Evolutionary conservation across 2,888 invertebrate species (phyloP).

Genomic region (Neria commutata): DNA sequence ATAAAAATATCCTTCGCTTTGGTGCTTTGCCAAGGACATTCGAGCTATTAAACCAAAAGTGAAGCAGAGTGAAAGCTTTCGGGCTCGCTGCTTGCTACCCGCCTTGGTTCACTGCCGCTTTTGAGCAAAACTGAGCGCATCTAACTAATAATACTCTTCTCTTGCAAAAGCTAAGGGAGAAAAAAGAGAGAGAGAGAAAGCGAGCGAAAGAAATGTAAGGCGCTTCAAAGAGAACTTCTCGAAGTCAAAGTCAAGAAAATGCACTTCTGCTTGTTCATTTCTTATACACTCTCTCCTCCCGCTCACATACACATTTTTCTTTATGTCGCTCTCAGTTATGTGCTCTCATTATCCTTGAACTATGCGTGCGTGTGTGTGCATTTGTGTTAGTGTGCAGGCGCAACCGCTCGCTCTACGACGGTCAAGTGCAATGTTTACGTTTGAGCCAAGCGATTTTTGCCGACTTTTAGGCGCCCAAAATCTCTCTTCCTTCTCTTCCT

Average conservation of each 20-base stretch:
- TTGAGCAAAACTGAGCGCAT: conserved; percentile 26
- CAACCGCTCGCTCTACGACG: not conserved
- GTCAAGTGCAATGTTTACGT: conserved; percentile 15
- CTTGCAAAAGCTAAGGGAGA: not conserved
- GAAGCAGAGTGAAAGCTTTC: conserved; percentile 46
- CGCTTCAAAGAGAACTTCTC: not conserved
- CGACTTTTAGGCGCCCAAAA: conserved; percentile 18
- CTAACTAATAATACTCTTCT: conserved; percentile 13
- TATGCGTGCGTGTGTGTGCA: conserved; percentile 24
- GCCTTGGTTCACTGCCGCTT: conserved; percentile 9
- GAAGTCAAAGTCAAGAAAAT: not conserved
- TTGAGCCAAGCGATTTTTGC: not conserved
- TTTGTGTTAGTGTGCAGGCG: too few relatives aligned
- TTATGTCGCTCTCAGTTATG: conserved; percentile 2
- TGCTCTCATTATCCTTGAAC: conserved; percentile 8
- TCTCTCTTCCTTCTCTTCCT: not conserved
- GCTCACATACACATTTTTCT: conserved; percentile 4
- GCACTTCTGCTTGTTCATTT: not conserved
- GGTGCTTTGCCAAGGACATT: conserved; percentile 60
- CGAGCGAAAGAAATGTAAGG: not conserved
- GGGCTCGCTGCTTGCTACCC: conserved; percentile 12
- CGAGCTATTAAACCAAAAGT: conserved; percentile 60
- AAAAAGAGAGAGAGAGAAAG: conserved; percentile 1
- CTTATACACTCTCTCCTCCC: not conserved
- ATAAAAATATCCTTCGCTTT: conserved; percentile 50